Percentiles rank a stretch among this genome's conserved stretches.
Evolutionary conservation across 53 echinoderm and acorn worm species (phyloP).

Genomic region (Antedon mediterranea): DNA sequence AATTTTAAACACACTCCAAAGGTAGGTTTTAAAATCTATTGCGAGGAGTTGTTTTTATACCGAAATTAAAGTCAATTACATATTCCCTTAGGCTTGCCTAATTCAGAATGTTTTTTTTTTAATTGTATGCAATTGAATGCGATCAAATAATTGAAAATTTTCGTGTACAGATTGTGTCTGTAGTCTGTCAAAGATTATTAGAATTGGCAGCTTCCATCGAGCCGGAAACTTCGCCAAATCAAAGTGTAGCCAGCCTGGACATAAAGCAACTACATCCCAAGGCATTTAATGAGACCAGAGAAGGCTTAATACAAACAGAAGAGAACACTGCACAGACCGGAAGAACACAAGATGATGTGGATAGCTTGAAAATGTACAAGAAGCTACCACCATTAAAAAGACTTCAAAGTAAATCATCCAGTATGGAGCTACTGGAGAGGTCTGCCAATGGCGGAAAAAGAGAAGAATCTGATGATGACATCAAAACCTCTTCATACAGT

Average conservation of each 20-base stretch:
- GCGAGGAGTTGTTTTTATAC: too few species aligned
- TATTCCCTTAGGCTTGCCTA: too few species aligned
- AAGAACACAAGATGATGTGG: neutral
- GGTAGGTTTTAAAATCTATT: slow-evolving; percentile 33
- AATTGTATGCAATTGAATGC: too few species aligned
- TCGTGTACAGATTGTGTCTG: neutral
- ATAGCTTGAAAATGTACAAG: neutral
- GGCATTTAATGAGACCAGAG: neutral
- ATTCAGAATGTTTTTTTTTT: too few species aligned
- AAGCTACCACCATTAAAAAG: neutral
- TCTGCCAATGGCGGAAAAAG: neutral
- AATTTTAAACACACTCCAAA: slow-evolving; percentile 84
- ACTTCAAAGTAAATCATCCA: neutral
- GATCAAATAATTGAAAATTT: too few species aligned
- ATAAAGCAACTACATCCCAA: neutral
- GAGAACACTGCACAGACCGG: neutral
- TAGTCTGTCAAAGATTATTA: neutral
- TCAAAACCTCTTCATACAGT: neutral
- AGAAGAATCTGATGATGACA: neutral
- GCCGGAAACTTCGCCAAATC: neutral
- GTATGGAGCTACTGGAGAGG: neutral
- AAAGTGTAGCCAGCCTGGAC: neutral
- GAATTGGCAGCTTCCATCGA: neutral
- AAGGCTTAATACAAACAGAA: neutral
- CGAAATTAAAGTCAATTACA: too few species aligned